phyloP scores from a whole-genome alignment of 2,113 vertebrate species.

The Dascyllus trimaculatus region DNA sequence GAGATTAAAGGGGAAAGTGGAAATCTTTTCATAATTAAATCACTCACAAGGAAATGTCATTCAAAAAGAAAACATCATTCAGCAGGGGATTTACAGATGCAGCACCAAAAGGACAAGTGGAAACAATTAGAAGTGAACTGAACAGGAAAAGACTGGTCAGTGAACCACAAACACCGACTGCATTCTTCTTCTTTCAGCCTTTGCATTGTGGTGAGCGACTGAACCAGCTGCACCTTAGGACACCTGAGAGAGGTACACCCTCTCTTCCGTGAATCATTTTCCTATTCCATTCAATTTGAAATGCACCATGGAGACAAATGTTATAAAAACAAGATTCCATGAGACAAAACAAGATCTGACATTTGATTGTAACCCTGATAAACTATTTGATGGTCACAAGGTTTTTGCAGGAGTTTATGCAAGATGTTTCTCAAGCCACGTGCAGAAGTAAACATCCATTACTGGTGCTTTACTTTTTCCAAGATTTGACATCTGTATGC shows the following conservation, averaged over 20 bases:
- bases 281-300: slow-evolving; percentile 29
- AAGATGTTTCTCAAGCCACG: not conserved
- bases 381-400: not conserved
- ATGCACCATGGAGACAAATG: not conserved
- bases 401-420: not conserved
- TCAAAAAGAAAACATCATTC: slow-evolving; percentile 56
- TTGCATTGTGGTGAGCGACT: slow-evolving; percentile 18
- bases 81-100: slow-evolving; percentile 53
- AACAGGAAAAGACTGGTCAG: slow-evolving; percentile 42
- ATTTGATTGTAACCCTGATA: not conserved
- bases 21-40: slow-evolving; percentile 51
- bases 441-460: not conserved
- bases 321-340: slow-evolving; percentile 19
- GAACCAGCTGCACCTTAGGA: slow-evolving; percentile 8
- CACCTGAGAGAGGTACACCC: slow-evolving; percentile 31
- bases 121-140: slow-evolving; percentile 42
- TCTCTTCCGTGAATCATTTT: slow-evolving; percentile 19
- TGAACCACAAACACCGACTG: slow-evolving; percentile 30
- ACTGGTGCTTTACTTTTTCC: no score
- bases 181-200: slow-evolving; percentile 25
- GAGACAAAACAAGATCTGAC: not conserved
- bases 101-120: slow-evolving; percentile 45
- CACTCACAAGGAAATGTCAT: slow-evolving; percentile 63
- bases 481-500: no score
- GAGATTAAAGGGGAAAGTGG: slow-evolving; percentile 46